Conservation (phyloP, 2,888 invertebrate species). For the Petrolisthes manimaculis region DNA sequence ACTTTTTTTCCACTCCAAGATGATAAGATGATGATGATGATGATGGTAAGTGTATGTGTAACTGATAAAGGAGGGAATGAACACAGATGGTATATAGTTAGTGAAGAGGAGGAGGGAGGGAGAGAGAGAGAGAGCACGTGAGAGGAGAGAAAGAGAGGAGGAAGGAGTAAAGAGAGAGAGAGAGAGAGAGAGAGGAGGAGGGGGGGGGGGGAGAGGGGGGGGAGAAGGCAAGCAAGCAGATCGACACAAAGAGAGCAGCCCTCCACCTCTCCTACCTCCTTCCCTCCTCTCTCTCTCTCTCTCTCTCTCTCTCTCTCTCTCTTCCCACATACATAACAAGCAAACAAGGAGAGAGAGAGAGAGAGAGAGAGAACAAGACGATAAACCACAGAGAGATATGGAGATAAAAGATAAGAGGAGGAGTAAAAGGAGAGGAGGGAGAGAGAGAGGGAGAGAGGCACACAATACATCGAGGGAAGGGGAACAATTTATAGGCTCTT, state of each 20-base stretch:
- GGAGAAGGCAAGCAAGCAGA: constrained; percentile 6
- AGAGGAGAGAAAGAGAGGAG: not conserved
- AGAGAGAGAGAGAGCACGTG: constrained; percentile 14
- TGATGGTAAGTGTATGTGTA: not conserved
- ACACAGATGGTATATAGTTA: not conserved
- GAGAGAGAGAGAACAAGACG: constrained; percentile 28
- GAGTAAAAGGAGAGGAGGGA: not conserved
- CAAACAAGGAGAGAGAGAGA: not conserved
- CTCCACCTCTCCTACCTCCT: no score
- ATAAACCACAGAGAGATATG: constrained; percentile 1
- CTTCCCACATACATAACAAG: constrained; percentile 8
- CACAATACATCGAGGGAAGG: constrained; percentile 19
- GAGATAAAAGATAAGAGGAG: not conserved
- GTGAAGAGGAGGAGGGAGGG: constrained; percentile 9
- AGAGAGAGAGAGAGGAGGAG: constrained; percentile 27
- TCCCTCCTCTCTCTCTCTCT: constrained; percentile 5
- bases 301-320: constrained; percentile 13
- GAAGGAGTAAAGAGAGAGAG: constrained; percentile 9
- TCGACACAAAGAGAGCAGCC: constrained; percentile 29
- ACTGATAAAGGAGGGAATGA: not conserved
- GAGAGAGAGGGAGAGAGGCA: not conserved
- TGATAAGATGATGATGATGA: not conserved
- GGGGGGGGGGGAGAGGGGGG: not conserved
- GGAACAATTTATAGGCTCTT: constrained; percentile 49
- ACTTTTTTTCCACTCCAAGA: no score